Evolutionary conservation across 2,888 invertebrate genomes (phyloP).

Genomic region (Campopleginae sp.): DNA sequence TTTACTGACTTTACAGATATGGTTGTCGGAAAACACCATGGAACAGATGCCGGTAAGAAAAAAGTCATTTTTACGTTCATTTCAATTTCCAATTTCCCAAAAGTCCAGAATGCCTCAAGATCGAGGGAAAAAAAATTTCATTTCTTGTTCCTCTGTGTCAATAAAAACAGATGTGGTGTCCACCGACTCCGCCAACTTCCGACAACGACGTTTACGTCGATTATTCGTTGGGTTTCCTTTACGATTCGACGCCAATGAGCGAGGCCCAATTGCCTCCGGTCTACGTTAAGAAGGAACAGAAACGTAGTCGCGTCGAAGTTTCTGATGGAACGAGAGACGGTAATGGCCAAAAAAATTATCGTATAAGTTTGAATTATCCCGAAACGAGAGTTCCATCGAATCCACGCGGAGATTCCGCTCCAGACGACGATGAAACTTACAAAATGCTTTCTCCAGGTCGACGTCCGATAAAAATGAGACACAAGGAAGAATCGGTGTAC

Average conservation of each 20-base stretch:
- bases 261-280: constrained; percentile 93
- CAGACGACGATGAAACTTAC: not conserved
- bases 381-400: not conserved
- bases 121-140: not conserved
- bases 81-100: not conserved
- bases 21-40: constrained; percentile 90
- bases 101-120: not conserved
- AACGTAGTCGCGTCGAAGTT: constrained; percentile 89
- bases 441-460: constrained; percentile 81
- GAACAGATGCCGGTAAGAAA: constrained; percentile 93
- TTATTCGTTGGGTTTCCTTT: constrained; percentile 92
- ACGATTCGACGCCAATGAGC: constrained; percentile 90
- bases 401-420: not conserved
- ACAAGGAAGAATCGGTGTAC: constrained; percentile 90
- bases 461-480: constrained; percentile 86
- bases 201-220: constrained; percentile 97
- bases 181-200: constrained; percentile 97
- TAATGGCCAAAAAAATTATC: constrained; percentile 64
- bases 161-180: constrained; percentile 94
- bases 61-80: constrained; percentile 12
- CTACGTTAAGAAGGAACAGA: constrained; percentile 91
- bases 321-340: constrained; percentile 85
- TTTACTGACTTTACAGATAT: constrained; percentile 87
- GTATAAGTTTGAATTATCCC: not conserved
- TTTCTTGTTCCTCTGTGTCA: constrained; percentile 8